Percentiles rank a stretch among this genome's conserved stretches.
Conservation (phyloP, 2,888 invertebrate species). For the Amphipoea lucens region DNA sequence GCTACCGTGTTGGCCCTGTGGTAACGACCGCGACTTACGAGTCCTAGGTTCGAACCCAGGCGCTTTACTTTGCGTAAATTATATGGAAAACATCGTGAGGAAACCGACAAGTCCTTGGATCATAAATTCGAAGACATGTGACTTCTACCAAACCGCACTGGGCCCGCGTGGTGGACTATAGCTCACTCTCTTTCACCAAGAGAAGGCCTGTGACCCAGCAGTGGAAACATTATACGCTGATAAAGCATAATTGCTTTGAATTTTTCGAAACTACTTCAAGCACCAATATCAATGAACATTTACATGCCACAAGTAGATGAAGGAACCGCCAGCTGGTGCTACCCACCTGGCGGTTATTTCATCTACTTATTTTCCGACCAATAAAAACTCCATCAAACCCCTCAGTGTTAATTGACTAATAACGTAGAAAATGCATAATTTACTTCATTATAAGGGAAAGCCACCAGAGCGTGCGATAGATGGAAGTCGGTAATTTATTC, state of each 20-base stretch:
- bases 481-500: conserved; percentile 71
- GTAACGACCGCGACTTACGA: too few relatives aligned
- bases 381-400: conserved; percentile 47
- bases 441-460: conserved; percentile 74
- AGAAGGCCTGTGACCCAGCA: not conserved
- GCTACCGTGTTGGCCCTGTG: too few relatives aligned
- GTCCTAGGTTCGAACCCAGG: too few relatives aligned
- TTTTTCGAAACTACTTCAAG: not conserved
- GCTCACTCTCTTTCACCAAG: too few relatives aligned
- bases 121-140: too few relatives aligned
- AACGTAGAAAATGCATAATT: conserved; percentile 79
- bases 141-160: too few relatives aligned
- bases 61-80: too few relatives aligned
- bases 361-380: not conserved
- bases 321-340: not conserved
- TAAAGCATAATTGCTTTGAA: not conserved
- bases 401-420: conserved; percentile 69
- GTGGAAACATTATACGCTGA: not conserved
- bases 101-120: too few relatives aligned
- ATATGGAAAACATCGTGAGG: too few relatives aligned
- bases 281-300: not conserved
- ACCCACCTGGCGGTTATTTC: not conserved
- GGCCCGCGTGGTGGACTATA: too few relatives aligned
- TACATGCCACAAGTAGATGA: not conserved
- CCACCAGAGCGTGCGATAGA: conserved; percentile 65